Evolutionary conservation across 2,888 invertebrate genomes (phyloP), one percentile per base, ranked within the genome.

Genomic region (Coenonympha glycerion): DNA sequence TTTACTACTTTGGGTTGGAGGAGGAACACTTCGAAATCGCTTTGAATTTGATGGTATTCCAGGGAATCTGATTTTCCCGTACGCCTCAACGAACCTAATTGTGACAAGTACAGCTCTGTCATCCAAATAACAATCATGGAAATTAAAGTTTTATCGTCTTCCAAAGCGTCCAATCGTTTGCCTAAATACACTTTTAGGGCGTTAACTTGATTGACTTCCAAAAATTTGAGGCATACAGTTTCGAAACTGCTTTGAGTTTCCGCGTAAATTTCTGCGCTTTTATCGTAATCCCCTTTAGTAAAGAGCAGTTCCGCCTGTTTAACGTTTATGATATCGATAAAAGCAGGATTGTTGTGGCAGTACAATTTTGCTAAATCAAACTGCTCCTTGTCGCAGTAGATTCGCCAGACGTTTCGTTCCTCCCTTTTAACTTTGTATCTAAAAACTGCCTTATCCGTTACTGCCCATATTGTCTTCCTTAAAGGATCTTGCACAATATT

Each of bases 81-180:
- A 6, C 90, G 83, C 1, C 91, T 78, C 39, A 95, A 82, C 36
- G 91, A 85, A n/a, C 96, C 96, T 49, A 99, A 88, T 76, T 97
- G 94, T 47, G 94, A 95, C 58, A 98, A 87, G 75, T 94, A 97
- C 22, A 99, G 85, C 77, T 99, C 99, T 0, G 96, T 91, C 61
- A 98, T 90, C 98, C 99, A 99, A 47, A 97, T 91, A 0, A 98
- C 94, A 28, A 99, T 89, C 91, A 98, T 95, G 0, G 97, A 96
- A 41, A 95, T 92, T 66, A 97, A 94, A 0, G 97, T 95, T 68
- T 93, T 93, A 59, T 97, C 96, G 62, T 91, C 91, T 1, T 89
- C 79, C 9, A 96, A 73, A 21, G 90, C 89, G 16, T 92, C 92
- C 45, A 99, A 79, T 76, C 97, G 95, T 75, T 91, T 93, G 47